Base-by-base conservation (phyloP, 2,113 vertebrate species). In the Condylura cristata region DNA sequence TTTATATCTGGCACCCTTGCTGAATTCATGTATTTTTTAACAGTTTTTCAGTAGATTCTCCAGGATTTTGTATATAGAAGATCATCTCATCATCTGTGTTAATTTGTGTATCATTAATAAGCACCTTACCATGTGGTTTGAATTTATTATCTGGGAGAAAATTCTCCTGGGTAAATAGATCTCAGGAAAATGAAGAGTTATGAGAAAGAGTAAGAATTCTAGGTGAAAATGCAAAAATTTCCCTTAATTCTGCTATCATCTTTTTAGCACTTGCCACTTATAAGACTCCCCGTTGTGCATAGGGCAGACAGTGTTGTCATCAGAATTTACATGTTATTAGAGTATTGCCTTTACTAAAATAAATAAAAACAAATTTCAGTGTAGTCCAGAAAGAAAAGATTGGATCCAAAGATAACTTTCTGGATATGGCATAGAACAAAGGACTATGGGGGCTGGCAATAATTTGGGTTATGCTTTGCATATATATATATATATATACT, bases 331-430 rank as follows among this genome's bases (percentile, higher is more conserved):
- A 14, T 60, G 22, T 63, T 86, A 2, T 7, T 60, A 16, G 22
- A 90, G 30, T 74, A 70, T 34, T 83, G 30, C 60, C 53, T 28
- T 88, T 76, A 37, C 22, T 63, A 76, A 95, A 93, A 82, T 46
- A 17, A 87, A 41, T 37, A 13, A 71, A 74, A 86, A 37, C 34
- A 74, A 60, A 70, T 51, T 61, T 90, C 53, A 85, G 24, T 53
- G 65, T 79, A 80, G 44, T 17, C 28, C 8, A 53, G 41, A 58
- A 74, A 76, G 46, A 37, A 81, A 39, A 76, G 20, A 28, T 51
- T 76, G 41, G 84, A 89, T 71, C 65, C n/a, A 63, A 63, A 28
- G 39, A 46, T 68, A 76, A 20, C 61, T 84, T 84, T 84, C 34
- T 68, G 26, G 24, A 2, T 86, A 30, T 24, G 37, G 8, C 44